A percentile compares a stretch with the other conserved stretches of the same genome.
Conservation (phyloP, 2,888 invertebrate genomes). For the Acanthoscelides obtectus region DNA sequence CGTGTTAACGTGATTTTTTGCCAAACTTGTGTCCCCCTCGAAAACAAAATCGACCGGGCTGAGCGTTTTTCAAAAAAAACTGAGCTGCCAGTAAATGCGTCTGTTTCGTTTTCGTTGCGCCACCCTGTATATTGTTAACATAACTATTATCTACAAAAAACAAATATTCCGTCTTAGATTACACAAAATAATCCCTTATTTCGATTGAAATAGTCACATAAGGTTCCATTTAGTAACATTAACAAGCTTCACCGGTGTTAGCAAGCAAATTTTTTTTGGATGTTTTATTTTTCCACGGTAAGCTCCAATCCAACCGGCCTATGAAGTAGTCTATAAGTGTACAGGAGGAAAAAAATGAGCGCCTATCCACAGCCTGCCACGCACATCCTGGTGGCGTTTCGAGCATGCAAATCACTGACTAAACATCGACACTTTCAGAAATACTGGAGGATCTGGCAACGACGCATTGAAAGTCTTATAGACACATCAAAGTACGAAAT, state of each 20-base stretch:
- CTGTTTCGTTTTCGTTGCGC: too few species aligned
- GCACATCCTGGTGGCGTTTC: conserved; percentile 45
- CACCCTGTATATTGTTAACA: too few species aligned
- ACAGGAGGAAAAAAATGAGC: conserved; percentile 36
- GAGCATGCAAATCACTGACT: conserved; percentile 38
- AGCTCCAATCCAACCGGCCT: not conserved
- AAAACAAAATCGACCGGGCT: too few species aligned
- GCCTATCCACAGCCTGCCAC: conserved; percentile 66
- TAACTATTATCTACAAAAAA: too few species aligned
- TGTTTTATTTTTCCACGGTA: not conserved
- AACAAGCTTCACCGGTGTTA: not conserved
- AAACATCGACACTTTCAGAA: conserved; percentile 14
- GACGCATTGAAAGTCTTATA: not conserved
- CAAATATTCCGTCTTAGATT: too few species aligned
- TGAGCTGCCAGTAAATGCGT: too few species aligned
- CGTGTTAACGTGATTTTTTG: too few species aligned
- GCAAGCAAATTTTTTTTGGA: not conserved
- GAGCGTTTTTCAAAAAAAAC: too few species aligned
- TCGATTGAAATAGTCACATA: too few species aligned
- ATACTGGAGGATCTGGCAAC: not conserved
- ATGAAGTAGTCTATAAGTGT: conserved; percentile 17
- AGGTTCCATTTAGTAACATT: too few species aligned
- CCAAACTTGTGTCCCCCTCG: too few species aligned
- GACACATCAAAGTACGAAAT: not conserved
- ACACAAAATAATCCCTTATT: too few species aligned